These are phyloP conservation scores for Sarcophilus harrisii DNA, from an alignment of 2,797 vertebrate genomes.

Conservation along the genomic window DNA sequence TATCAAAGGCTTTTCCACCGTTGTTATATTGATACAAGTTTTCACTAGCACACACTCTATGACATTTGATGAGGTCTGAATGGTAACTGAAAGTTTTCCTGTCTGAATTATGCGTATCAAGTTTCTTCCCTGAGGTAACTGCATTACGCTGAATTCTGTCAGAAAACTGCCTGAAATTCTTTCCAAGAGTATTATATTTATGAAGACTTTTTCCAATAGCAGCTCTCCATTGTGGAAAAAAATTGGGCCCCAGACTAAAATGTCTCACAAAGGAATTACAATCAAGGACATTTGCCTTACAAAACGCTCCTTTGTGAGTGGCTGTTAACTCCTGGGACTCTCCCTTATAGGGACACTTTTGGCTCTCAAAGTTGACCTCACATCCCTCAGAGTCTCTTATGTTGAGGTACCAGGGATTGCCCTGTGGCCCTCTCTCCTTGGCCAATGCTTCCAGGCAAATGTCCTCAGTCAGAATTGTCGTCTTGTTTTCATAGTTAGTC, in stretches of 20 bases:
- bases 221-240: background rate
- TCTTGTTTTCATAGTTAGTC: background rate
- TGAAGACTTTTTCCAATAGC: background rate
- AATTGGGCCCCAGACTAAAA: background rate
- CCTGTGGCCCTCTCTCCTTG: background rate
- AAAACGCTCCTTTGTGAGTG: background rate
- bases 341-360: background rate
- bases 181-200: background rate
- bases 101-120: background rate
- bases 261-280: background rate
- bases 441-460: background rate
- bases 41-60: slow-evolving; percentile 30
- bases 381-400: background rate
- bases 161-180: background rate
- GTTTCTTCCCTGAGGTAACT: background rate
- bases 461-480: background rate
- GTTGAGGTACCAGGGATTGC: background rate
- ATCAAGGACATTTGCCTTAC: background rate
- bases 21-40: background rate
- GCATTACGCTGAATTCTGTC: background rate
- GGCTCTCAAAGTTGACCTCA: background rate
- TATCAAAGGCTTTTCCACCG: background rate
- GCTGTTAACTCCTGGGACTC: background rate
- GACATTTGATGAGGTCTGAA: background rate
- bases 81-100: background rate